Evolutionary conservation across 1,140 invertebrate species (phyloP).

Genomic region (Tigriopus japonicus): DNA sequence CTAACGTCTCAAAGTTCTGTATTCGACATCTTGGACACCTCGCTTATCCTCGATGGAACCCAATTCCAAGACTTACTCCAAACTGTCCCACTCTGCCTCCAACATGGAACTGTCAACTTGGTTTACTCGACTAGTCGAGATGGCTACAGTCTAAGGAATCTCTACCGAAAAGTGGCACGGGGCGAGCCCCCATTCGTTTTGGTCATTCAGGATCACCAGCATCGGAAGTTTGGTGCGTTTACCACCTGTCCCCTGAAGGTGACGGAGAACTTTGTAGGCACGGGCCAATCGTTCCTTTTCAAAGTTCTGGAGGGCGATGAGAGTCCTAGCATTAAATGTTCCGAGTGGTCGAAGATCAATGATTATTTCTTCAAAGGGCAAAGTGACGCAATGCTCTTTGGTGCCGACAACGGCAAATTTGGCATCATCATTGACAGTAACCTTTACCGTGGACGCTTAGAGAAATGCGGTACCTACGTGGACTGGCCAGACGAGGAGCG

Average conservation of each 20-base stretch:
- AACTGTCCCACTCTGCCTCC: neutral
- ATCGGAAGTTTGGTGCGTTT: neutral
- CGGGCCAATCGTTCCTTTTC: constrained; percentile 2
- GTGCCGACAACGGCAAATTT: constrained; percentile 3
- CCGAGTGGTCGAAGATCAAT: constrained; percentile 1
- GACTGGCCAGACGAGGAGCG: neutral
- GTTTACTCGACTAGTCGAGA: constrained; percentile 1
- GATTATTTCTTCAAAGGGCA: constrained; percentile 7
- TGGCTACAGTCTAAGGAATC: constrained; percentile 3
- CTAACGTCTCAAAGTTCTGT: no score
- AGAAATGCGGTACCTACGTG: neutral
- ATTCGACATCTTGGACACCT: no score
- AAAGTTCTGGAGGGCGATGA: neutral
- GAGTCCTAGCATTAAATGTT: no score
- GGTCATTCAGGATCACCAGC: neutral
- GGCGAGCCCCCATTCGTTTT: neutral
- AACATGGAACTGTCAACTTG: neutral
- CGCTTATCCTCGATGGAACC: no score
- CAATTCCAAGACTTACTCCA: no score
- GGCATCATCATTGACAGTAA: constrained; percentile 3
- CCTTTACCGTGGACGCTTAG: neutral
- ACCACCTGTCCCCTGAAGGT: neutral
- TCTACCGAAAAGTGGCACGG: neutral
- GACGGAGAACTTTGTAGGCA: constrained; percentile 3
- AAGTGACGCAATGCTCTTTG: neutral